phyloP scores from a whole-genome alignment of 2,797 vertebrate species.

The Anisognathus igniventris region DNA sequence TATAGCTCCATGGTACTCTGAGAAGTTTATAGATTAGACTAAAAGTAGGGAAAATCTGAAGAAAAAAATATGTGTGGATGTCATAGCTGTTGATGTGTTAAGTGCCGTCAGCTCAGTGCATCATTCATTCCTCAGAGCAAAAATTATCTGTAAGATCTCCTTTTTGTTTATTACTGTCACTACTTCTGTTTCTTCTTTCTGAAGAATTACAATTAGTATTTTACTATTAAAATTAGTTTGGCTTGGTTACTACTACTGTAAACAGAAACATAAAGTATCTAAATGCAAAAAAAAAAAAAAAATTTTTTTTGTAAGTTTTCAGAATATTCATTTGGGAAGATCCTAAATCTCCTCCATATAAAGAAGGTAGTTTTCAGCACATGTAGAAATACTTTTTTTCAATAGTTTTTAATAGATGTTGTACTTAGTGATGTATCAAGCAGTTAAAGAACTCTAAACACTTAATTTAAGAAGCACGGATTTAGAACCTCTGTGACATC shows the following conservation, averaged over 20 bases:
- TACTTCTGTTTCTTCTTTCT: background rate
- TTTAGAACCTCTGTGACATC: background rate
- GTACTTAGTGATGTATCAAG: background rate
- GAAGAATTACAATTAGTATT: background rate
- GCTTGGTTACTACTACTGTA: background rate
- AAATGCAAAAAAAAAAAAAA: background rate
- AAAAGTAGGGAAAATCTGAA: background rate
- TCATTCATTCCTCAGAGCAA: background rate
- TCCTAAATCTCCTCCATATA: background rate
- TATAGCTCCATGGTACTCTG: background rate
- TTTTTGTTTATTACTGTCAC: background rate
- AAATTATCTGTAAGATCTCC: background rate
- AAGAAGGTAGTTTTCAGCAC: background rate
- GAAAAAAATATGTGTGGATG: background rate
- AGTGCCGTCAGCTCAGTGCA: background rate
- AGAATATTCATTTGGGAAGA: background rate
- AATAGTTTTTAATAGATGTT: background rate
- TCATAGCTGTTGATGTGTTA: background rate
- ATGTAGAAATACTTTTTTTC: background rate
- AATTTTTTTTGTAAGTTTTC: rapidly evolving
- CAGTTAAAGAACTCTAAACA: background rate
- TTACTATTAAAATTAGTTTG: background rate
- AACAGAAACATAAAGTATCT: background rate
- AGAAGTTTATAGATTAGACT: background rate
- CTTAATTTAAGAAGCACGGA: background rate